These are phyloP conservation scores for Drosophila pseudotakahashii DNA, from an alignment of 2,888 invertebrate species.

Conservation along the genomic window DNA sequence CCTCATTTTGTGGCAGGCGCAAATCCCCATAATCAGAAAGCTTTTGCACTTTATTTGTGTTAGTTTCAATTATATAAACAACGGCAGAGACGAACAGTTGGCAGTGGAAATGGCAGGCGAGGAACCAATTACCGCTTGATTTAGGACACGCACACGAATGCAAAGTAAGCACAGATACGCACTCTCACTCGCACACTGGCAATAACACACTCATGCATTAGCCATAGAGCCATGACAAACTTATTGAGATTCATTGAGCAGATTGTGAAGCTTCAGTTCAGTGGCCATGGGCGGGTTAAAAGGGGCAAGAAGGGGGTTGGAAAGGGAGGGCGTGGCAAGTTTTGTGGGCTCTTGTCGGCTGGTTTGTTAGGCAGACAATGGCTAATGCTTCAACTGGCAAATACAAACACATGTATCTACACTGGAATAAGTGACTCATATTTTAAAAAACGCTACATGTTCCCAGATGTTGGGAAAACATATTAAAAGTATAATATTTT, in stretches of 20 bases:
- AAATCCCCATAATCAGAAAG: conserved; percentile 79
- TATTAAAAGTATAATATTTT: no score
- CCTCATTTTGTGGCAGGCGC: conserved; percentile 72
- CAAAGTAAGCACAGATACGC: conserved; percentile 66
- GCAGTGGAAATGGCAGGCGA: conserved; percentile 52
- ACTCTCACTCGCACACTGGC: conserved; percentile 4
- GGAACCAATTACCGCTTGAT: conserved; percentile 78
- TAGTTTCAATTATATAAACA: conserved; percentile 79
- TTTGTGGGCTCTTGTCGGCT: conserved; percentile 31
- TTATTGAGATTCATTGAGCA: conserved; percentile 78
- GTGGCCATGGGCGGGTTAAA: conserved; percentile 19
- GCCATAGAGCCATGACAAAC: conserved; percentile 56
- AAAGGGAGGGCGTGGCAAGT: conserved; percentile 8
- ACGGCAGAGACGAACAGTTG: conserved; percentile 32
- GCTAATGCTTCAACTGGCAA: conserved; percentile 75
- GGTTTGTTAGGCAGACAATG: conserved; percentile 64
- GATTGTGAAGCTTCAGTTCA: conserved; percentile 64
- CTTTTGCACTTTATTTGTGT: conserved; percentile 79
- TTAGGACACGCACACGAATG: conserved; percentile 69
- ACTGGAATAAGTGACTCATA: conserved; percentile 23
- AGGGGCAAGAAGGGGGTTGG: not conserved
- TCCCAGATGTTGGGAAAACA: conserved; percentile 10
- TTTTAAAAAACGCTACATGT: no score
- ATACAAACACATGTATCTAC: conserved; percentile 65
- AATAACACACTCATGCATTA: conserved; percentile 16